Conservation (phyloP, 2,797 vertebrate species). For the Poliocrania exsul region DNA sequence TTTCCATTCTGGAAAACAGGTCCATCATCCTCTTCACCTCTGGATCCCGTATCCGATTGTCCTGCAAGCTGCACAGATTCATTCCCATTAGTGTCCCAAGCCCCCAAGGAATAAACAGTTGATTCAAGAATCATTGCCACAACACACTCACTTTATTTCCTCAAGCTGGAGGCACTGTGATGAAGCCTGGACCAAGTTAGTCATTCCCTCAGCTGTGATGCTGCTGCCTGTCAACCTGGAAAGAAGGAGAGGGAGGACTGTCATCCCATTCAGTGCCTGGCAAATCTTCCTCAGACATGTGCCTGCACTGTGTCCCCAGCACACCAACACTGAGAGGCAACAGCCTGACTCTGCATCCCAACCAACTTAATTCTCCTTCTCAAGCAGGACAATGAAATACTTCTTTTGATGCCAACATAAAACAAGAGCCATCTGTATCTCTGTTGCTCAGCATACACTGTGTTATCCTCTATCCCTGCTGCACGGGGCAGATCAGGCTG, state of each 20-base stretch:
- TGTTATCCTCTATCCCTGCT: fast-evolving
- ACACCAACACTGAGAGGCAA: not conserved
- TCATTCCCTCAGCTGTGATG: conserved; percentile 80
- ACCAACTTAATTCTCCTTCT: not conserved
- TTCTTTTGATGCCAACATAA: not conserved
- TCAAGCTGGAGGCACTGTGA: conserved; percentile 79
- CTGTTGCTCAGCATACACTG: not conserved
- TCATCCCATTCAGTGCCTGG: fast-evolving
- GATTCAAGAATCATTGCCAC: not conserved
- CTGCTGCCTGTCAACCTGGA: conserved; percentile 81
- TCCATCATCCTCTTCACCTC: conserved; percentile 73
- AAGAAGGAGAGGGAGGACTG: not conserved
- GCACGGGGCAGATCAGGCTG: not conserved
- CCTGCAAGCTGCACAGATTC: conserved; percentile 80
- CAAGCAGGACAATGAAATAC: not conserved
- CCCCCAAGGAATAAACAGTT: fast-evolving
- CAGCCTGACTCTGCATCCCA: not conserved
- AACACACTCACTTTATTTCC: conserved; percentile 84
- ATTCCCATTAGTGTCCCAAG: not conserved
- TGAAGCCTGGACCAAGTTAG: conserved; percentile 77
- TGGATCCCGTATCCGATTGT: conserved; percentile 81
- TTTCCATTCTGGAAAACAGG: conserved; percentile 72
- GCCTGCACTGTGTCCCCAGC: fast-evolving
- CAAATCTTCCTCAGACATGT: not conserved
- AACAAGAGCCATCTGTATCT: fast-evolving